Evolutionary conservation across 2,113 vertebrate species (phyloP).

Genomic region (Equus quagga): DNA sequence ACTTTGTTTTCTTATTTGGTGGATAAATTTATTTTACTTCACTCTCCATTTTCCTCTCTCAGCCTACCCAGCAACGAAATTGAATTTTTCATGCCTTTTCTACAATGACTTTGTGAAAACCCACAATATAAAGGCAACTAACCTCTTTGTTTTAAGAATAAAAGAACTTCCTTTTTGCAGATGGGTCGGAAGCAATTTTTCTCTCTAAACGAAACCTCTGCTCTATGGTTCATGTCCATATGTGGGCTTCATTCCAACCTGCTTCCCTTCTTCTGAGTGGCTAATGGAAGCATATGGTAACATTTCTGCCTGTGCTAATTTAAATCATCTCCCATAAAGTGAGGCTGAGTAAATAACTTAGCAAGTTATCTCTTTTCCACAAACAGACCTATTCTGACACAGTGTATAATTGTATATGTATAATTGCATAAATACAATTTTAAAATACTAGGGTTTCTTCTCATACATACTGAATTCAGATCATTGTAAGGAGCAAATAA

Average conservation of each 20-base stretch:
- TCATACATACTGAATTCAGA: background rate
- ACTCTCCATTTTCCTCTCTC: background rate
- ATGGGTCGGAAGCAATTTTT: background rate
- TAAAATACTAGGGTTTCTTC: slow-evolving; percentile 35
- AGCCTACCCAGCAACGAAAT: background rate
- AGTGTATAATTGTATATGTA: background rate
- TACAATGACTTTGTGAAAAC: slow-evolving; percentile 11
- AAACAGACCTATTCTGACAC: background rate
- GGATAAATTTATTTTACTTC: background rate
- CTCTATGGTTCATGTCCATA: background rate
- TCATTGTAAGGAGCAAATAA: slow-evolving; percentile 11
- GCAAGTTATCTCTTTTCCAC: slow-evolving; percentile 8
- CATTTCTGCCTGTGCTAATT: background rate
- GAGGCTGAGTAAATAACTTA: background rate
- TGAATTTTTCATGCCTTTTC: slow-evolving; percentile 16
- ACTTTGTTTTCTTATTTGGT: background rate
- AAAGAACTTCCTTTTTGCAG: background rate
- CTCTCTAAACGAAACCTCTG: slow-evolving; percentile 8
- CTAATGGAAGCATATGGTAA: background rate
- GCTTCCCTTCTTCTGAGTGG: background rate
- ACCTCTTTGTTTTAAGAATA: slow-evolving; percentile 20
- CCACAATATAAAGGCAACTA: background rate
- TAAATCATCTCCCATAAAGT: slow-evolving; percentile 33
- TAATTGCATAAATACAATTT: slow-evolving; percentile 23
- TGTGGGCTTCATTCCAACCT: background rate